Evolutionary conservation across 2,113 vertebrate genomes (phyloP).

Genomic region (Crotalus tigris): DNA sequence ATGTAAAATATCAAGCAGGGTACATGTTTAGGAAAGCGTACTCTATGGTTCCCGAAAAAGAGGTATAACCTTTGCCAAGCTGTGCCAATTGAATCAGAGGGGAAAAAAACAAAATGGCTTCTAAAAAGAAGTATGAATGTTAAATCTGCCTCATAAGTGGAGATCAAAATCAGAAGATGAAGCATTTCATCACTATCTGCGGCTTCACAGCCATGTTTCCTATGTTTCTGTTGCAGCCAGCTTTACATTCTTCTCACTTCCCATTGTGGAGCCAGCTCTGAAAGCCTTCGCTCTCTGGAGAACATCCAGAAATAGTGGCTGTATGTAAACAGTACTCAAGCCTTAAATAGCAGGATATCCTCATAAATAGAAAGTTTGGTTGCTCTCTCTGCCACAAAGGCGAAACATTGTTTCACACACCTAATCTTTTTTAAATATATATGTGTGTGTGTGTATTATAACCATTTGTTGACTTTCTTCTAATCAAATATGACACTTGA

Average conservation of each 20-base stretch:
- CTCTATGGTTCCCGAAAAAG: neutral
- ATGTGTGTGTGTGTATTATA: neutral
- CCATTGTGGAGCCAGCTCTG: neutral
- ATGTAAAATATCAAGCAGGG: neutral
- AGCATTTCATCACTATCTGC: neutral
- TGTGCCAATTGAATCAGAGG: neutral
- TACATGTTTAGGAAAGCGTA: neutral
- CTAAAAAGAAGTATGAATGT: neutral
- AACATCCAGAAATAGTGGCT: constrained; percentile 7
- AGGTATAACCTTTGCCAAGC: neutral
- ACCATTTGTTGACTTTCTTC: neutral
- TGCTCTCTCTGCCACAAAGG: constrained; percentile 9
- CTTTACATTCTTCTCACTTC: neutral
- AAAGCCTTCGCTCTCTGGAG: neutral
- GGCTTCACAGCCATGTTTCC: neutral
- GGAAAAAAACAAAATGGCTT: too few relatives aligned
- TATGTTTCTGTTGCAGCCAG: neutral
- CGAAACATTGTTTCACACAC: neutral
- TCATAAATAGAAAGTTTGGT: constrained; percentile 14
- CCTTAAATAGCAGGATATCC: constrained; percentile 34
- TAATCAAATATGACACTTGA: neutral
- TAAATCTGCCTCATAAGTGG: neutral
- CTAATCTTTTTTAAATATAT: too few relatives aligned
- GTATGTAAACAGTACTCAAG: constrained; percentile 11
- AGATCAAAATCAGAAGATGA: neutral